A percentile compares a stretch with the other conserved stretches of the same genome.
These are phyloP conservation scores for Colaptes auratus DNA, from an alignment of 2,113 vertebrate genomes.

Conservation along the genomic window DNA sequence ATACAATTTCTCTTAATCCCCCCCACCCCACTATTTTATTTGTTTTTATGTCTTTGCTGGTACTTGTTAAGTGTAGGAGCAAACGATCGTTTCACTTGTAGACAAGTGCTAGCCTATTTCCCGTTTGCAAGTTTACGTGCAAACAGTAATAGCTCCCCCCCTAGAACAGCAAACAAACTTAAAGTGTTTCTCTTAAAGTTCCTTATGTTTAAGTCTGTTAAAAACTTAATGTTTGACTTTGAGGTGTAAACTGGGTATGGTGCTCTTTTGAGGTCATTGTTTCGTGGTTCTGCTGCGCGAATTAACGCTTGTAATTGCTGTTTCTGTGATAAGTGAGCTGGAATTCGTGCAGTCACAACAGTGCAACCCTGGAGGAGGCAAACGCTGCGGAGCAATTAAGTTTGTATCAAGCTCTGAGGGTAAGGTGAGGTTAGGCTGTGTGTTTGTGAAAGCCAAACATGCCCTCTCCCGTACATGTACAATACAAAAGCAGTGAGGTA, in stretches of 20 bases:
- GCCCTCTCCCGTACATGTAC: fast-evolving
- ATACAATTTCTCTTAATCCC: neutral
- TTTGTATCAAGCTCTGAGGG: neutral
- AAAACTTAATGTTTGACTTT: neutral
- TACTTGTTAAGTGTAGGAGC: neutral
- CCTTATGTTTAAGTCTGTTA: neutral
- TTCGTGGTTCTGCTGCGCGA: neutral
- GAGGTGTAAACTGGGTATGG: neutral
- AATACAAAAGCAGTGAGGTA: neutral
- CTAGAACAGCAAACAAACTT: neutral
- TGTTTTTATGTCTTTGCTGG: neutral
- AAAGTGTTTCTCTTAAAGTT: neutral
- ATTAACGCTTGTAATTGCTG: neutral
- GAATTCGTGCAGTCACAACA: neutral
- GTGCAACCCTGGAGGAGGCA: neutral
- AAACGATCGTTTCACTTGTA: neutral
- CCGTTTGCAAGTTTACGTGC: neutral
- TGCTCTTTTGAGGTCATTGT: neutral
- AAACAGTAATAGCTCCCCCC: neutral
- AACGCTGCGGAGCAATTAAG: neutral
- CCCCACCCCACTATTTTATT: neutral
- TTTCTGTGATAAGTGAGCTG: neutral
- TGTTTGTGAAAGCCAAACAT: neutral
- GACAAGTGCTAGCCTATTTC: neutral
- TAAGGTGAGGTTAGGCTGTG: neutral